phyloP scores from a whole-genome alignment of 2,113 vertebrate genomes.

The Setophaga petechia region DNA sequence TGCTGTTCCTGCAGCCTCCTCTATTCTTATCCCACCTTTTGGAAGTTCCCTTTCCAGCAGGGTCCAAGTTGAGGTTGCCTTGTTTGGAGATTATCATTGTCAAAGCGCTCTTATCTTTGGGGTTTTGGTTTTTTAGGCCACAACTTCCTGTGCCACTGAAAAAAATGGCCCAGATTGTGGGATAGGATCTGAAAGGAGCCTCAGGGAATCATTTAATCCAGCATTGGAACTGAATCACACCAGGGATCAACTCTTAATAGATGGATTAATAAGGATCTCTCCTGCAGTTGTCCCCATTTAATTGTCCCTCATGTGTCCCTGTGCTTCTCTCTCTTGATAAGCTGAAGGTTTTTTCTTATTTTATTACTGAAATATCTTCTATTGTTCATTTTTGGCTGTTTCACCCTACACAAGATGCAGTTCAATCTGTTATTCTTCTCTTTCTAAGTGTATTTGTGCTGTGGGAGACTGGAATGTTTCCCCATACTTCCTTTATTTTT shows the following conservation, averaged over 20 bases:
- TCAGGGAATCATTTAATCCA: conserved; percentile 14
- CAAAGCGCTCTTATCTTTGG: background rate
- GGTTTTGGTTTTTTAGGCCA: background rate
- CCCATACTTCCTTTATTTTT: background rate
- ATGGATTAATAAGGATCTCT: background rate
- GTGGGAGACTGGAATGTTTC: background rate
- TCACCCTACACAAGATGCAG: background rate
- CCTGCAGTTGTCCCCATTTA: background rate
- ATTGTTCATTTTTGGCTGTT: background rate
- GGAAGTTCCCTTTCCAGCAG: background rate
- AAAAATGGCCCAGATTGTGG: background rate
- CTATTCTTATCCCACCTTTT: background rate
- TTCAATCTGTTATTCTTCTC: background rate
- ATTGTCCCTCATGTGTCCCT: background rate
- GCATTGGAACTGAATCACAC: conserved; percentile 5
- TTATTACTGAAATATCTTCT: background rate
- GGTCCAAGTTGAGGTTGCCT: background rate
- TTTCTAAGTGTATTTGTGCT: background rate
- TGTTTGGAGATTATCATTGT: background rate
- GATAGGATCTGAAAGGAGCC: background rate
- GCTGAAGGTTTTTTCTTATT: background rate
- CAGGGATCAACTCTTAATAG: background rate
- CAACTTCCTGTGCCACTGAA: background rate
- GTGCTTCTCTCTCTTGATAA: background rate
- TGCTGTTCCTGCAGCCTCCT: background rate